These are phyloP conservation scores for Taurulus bubalis DNA, from an alignment of 2,113 vertebrate species.

Conservation along the genomic window DNA sequence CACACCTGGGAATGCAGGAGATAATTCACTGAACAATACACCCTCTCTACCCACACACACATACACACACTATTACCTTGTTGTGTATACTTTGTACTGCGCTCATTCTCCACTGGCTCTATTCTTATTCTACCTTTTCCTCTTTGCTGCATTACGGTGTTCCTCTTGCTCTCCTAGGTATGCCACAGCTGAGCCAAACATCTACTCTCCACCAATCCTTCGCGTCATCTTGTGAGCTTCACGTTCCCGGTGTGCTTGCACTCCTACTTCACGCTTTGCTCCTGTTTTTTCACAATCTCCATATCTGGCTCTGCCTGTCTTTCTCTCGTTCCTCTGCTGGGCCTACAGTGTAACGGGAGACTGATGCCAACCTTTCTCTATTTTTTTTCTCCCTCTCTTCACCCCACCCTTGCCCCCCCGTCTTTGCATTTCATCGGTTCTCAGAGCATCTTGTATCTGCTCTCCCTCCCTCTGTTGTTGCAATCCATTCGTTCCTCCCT, in stretches of 20 bases:
- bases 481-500: neutral
- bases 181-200: slow-evolving; percentile 39
- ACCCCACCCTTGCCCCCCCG: neutral
- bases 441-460: slow-evolving; percentile 5
- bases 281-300: slow-evolving; percentile 19
- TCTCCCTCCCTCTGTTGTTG: slow-evolving; percentile 5
- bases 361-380: neutral
- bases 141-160: slow-evolving; percentile 29
- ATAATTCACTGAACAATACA: slow-evolving; percentile 37
- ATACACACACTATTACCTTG: slow-evolving; percentile 16
- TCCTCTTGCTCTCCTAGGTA: slow-evolving; percentile 30
- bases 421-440: slow-evolving; percentile 1
- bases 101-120: slow-evolving; percentile 17
- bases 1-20: slow-evolving; percentile 15
- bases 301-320: neutral
- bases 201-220: slow-evolving; percentile 10
- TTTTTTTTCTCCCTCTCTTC: neutral
- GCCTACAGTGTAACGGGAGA: slow-evolving; percentile 29
- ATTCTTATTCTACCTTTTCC: slow-evolving; percentile 28
- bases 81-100: slow-evolving; percentile 24
- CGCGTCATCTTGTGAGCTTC: slow-evolving; percentile 2
- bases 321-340: neutral
- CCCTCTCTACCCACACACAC: neutral
- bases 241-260: slow-evolving; percentile 27
- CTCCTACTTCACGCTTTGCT: slow-evolving; percentile 13